Conservation (phyloP, 2,888 invertebrate species). For the Napeogenes sylphis region DNA sequence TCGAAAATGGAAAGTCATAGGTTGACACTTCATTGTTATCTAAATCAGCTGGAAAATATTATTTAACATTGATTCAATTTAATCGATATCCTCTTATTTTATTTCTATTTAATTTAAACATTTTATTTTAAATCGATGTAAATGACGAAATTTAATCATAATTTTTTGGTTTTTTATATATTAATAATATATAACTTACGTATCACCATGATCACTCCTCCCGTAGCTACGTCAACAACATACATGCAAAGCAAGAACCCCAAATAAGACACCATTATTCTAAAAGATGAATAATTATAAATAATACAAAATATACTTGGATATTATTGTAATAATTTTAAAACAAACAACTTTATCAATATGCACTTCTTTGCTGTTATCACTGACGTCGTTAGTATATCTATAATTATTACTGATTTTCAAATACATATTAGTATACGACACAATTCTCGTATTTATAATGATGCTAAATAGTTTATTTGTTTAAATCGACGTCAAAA, state of each 20-base stretch:
- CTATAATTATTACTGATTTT: too few relatives aligned
- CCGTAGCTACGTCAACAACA: conserved; percentile 10
- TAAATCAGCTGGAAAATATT: conserved; percentile 14
- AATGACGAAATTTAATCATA: too few relatives aligned
- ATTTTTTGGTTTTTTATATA: too few relatives aligned
- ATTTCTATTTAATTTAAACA: too few relatives aligned
- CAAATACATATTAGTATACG: too few relatives aligned
- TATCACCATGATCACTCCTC: conserved; percentile 7
- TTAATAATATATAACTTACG: conserved; percentile 13
- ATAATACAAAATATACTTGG: background rate
- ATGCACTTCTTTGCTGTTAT: background rate
- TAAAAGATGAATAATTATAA: background rate
- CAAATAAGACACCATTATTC: conserved; percentile 15
- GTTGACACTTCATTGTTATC: conserved; percentile 50
- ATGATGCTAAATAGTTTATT: too few relatives aligned
- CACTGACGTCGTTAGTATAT: background rate
- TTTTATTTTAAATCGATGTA: too few relatives aligned
- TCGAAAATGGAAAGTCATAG: conserved; percentile 52
- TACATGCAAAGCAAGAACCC: conserved; percentile 13
- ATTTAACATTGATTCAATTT: background rate
- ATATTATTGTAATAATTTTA: background rate
- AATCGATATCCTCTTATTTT: too few relatives aligned
- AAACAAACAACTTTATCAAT: background rate
- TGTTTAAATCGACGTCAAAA: too few relatives aligned
- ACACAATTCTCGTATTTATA: too few relatives aligned